Base-by-base conservation (phyloP, 2,113 vertebrate genomes). In the Mormyrus lacerda region DNA sequence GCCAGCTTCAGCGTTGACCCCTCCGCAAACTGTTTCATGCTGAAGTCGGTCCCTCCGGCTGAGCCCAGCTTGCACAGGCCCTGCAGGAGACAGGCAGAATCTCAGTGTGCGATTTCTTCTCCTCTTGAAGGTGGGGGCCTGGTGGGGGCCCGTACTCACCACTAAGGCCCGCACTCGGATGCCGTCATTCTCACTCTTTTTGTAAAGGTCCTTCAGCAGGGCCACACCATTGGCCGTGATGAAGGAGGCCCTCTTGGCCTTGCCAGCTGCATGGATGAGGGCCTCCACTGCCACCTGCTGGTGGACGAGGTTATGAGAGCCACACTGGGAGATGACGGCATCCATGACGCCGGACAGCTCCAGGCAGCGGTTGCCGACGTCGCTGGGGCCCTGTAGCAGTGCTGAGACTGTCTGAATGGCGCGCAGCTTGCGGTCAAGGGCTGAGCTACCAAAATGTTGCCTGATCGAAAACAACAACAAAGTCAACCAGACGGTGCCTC, bases 21-120 rank as follows among this genome's bases (percentile, higher is more conserved):
- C 91, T 99, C 98, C 0, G 98, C 98, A 95, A 99, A 99, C 94
- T 99, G 98, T 94, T 99, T 99, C 98, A 99, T 98, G 96, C 98
- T 99, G 91, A 98, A 99, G 93, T 99, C 98, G 0, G 98, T 99
- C 82, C 98, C 98, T 27, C 98, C 98, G 0, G 98, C 98, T 0
- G 98, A 99, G 21, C 98, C 98, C 51, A 99, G 96, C 92, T 99
- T 99, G 92, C 98, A 99, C 93, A 99, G 96, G 10, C 98, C 98
- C 98, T 99, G 94, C 2, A 86, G 45, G 87, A 92, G 88, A 65
- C 27, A 39, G 39, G 3, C 47, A 96, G 10, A 98, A 1, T 47
- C 87, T 92, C 89, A 91, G 17, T 0, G 21, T n/a, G 19, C 3
- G 11, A 47, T n/a, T 9, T 11, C 8, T 84, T 13, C 42, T 17